Conservation (phyloP, 2,888 invertebrate genomes). For the Emmelina monodactyla region DNA sequence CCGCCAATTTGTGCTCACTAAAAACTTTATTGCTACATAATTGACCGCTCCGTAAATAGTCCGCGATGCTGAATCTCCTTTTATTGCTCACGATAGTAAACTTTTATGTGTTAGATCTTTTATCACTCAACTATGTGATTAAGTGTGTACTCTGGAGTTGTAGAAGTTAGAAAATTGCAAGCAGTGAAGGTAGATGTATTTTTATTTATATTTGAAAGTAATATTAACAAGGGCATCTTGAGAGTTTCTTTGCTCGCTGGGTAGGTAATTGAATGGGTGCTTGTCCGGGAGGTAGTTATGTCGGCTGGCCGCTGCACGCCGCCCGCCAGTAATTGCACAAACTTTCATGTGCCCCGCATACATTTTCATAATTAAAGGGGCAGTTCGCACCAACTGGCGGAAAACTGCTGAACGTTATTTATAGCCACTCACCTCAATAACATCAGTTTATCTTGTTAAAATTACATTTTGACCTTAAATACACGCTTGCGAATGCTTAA, state of each 20-base stretch:
- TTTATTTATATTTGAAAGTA: conserved; percentile 17
- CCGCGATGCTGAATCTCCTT: conserved; percentile 28
- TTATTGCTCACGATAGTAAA: conserved; percentile 22
- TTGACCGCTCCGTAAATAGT: conserved; percentile 54
- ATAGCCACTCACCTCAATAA: conserved; percentile 38
- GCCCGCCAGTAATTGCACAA: conserved; percentile 55
- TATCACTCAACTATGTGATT: background rate
- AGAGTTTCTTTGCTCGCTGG: conserved; percentile 32
- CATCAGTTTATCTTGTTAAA: conserved; percentile 22
- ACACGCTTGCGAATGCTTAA: too few relatives aligned
- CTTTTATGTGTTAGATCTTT: background rate
- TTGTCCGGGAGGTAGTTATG: conserved; percentile 43
- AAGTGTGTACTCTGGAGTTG: too few relatives aligned
- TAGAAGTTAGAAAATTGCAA: too few relatives aligned
- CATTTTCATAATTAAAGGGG: conserved; percentile 64
- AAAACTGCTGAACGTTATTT: conserved; percentile 40
- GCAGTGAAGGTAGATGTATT: conserved; percentile 3
- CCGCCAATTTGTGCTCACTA: conserved; percentile 63
- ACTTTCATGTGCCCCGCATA: conserved; percentile 64
- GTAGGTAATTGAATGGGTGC: conserved; percentile 54
- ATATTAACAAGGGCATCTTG: conserved; percentile 34
- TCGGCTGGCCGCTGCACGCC: conserved; percentile 36
- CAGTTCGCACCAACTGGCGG: conserved; percentile 51
- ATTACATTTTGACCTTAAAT: conserved; percentile 16
- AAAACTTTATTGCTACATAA: conserved; percentile 62